A percentile compares a stretch with the other conserved stretches of the same genome.
These are phyloP conservation scores for Lipophrys pholis DNA, from an alignment of 2,113 vertebrate species.

Conservation along the genomic window DNA sequence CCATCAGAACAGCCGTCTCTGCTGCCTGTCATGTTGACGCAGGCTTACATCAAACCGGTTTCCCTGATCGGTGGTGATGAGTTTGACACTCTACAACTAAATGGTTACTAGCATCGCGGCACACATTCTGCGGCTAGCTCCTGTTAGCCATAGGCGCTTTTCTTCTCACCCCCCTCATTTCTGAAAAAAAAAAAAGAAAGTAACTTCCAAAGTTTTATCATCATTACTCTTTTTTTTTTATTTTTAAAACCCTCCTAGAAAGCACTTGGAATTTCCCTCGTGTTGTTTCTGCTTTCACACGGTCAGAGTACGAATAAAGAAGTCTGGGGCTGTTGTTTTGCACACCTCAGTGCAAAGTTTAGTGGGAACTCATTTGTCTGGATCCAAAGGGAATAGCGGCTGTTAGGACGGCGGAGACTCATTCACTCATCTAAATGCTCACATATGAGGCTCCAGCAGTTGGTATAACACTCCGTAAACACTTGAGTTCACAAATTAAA, in stretches of 20 bases:
- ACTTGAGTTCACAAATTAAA: conserved; percentile 28
- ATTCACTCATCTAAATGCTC: conserved; percentile 48
- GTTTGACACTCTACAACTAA: conserved; percentile 50
- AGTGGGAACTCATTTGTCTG: conserved; percentile 64
- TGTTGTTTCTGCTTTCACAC: conserved; percentile 44
- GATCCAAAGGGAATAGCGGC: conserved; percentile 64
- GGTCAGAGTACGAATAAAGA: conserved; percentile 63
- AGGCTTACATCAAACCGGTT: conserved; percentile 40
- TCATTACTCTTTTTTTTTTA: conserved; percentile 49
- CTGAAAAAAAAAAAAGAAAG: conserved; percentile 27
- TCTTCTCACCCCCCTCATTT: background rate
- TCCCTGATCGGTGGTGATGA: conserved; percentile 48
- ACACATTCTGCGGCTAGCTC: background rate
- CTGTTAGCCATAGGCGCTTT: background rate
- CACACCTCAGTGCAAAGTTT: conserved; percentile 69
- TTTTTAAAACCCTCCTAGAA: conserved; percentile 20
- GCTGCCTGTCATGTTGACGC: conserved; percentile 55
- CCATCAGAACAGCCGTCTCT: conserved; percentile 54
- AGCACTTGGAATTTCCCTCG: conserved; percentile 62
- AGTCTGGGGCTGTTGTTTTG: conserved; percentile 54
- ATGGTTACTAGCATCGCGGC: conserved; percentile 26
- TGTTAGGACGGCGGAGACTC: conserved; percentile 46
- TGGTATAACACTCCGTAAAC: conserved; percentile 30
- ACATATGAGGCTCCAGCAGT: conserved; percentile 23
- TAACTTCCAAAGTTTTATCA: conserved; percentile 53